These are phyloP conservation scores for Acrossocheilus fasciatus DNA, from an alignment of 2,797 vertebrate genomes.

Conservation along the genomic window DNA sequence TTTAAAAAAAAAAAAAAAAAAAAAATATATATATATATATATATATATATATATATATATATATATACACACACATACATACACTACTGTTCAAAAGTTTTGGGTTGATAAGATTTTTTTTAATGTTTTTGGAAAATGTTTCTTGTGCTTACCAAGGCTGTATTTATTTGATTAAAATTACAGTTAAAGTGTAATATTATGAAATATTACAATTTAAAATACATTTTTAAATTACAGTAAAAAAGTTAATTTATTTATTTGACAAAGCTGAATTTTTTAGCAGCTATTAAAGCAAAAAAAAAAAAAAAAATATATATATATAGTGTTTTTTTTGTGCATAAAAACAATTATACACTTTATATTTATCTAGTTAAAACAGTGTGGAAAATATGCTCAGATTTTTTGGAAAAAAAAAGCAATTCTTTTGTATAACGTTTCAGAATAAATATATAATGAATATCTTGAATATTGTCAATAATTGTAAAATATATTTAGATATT, in stretches of 20 bases:
- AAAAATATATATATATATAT: no score
- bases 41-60: no score
- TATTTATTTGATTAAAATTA: not conserved
- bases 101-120: not conserved
- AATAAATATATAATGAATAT: not conserved
- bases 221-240: no score
- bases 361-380: not conserved
- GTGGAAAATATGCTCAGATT: not conserved
- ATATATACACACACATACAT: no score
- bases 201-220: not conserved
- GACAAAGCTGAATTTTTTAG: not conserved
- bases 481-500: not conserved
- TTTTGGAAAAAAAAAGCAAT: no score
- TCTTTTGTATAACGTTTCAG: not conserved
- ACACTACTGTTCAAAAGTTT: not conserved
- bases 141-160: not conserved
- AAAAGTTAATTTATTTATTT: not conserved
- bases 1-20: no score
- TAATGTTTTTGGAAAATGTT: not conserved
- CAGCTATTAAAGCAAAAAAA: not conserved
- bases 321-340: not conserved
- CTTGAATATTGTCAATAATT: not conserved
- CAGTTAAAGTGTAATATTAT: not conserved
- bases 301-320: no score
- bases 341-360: not conserved